These are phyloP conservation scores for Grantiella picta DNA, from an alignment of 2,113 vertebrate genomes.

Conservation along the genomic window DNA sequence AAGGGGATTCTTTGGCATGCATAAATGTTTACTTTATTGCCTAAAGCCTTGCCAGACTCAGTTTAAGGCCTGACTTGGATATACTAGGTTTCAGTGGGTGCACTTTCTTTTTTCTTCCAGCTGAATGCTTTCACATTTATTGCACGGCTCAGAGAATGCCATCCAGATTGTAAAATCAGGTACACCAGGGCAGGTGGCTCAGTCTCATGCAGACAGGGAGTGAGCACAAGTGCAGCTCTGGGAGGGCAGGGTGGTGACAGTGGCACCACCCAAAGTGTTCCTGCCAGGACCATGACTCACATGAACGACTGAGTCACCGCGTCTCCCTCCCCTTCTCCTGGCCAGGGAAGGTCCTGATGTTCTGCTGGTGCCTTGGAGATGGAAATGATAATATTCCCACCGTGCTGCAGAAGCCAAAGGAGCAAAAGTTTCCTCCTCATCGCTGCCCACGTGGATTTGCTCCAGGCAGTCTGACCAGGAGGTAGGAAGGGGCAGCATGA, in stretches of 20 bases:
- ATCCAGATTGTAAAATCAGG: not conserved
- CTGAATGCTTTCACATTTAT: not conserved
- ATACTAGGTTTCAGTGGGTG: not conserved
- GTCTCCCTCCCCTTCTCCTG: not conserved
- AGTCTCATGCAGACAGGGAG: not conserved
- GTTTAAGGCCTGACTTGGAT: not conserved
- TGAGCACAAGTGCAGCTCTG: not conserved
- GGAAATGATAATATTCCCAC: not conserved
- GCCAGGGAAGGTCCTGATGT: not conserved
- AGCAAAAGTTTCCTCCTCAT: not conserved
- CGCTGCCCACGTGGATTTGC: not conserved
- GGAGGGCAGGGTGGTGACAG: not conserved
- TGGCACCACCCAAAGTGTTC: not conserved
- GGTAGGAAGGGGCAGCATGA: not conserved
- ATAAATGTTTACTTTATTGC: not conserved
- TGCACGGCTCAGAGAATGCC: not conserved
- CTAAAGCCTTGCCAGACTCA: not conserved
- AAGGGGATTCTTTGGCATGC: not conserved
- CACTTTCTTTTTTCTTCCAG: not conserved
- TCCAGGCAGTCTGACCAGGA: not conserved
- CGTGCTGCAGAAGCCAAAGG: not conserved
- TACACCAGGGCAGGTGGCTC: not conserved
- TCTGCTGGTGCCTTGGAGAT: conserved; percentile 1
- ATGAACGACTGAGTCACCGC: not conserved
- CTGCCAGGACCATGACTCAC: not conserved